A percentile compares a stretch with the other conserved stretches of the same genome.
Evolutionary conservation across 1,140 invertebrate species (phyloP).

Genomic region (Charaxes varanes): DNA sequence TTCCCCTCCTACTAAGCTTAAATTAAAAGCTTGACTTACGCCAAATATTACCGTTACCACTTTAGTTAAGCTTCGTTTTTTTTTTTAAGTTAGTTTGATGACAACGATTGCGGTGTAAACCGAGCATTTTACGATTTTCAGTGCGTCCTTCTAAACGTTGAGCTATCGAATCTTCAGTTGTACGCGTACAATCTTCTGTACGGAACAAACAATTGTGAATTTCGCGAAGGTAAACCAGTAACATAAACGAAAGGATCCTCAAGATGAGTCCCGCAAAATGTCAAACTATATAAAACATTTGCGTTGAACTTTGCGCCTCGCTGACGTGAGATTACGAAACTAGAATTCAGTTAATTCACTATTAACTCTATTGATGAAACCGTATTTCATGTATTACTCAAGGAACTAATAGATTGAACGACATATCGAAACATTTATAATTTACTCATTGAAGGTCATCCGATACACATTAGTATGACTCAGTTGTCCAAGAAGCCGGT

Average conservation of each 20-base stretch:
- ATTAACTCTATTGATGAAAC: conserved; percentile 11
- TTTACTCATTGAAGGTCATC: conserved; percentile 10
- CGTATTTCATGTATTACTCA: conserved; percentile 2
- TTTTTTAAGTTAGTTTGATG: too few relatives aligned
- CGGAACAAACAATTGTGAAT: conserved; percentile 41
- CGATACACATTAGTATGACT: conserved; percentile 20
- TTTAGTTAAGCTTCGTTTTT: too few relatives aligned
- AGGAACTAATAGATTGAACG: conserved; percentile 2
- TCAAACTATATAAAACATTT: conserved; percentile 41
- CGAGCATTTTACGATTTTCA: too few relatives aligned
- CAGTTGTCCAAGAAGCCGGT: conserved; percentile 26
- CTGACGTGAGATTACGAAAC: conserved; percentile 26
- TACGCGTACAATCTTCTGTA: conserved; percentile 13
- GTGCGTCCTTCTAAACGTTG: too few relatives aligned
- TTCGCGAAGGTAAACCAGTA: conserved; percentile 58
- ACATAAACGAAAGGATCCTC: conserved; percentile 55
- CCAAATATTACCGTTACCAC: too few relatives aligned
- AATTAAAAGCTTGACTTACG: too few relatives aligned
- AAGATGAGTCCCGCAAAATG: conserved; percentile 50
- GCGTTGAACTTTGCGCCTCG: conserved; percentile 39
- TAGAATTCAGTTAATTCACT: conserved; percentile 18
- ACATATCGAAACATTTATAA: conserved; percentile 3
- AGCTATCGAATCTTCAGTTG: too few relatives aligned
- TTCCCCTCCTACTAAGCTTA: too few relatives aligned
- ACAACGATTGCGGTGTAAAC: neutral